Evolutionary conservation across 2,113 vertebrate species (phyloP), one percentile per base, ranked within the genome.

Genomic region (Indicator indicator): DNA sequence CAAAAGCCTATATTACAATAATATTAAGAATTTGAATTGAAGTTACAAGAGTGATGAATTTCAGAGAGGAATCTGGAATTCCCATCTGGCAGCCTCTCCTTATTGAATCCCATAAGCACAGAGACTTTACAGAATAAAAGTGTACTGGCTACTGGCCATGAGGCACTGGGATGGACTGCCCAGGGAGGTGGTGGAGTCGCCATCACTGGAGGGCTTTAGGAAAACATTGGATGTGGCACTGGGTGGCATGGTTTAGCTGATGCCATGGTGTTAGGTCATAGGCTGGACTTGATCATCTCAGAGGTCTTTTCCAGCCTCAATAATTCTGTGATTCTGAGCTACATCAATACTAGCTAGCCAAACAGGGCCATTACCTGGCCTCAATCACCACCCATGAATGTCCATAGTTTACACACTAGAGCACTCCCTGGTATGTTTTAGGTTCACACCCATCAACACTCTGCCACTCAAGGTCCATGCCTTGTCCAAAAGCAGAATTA

Each of bases 391-490:
- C 26, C 32, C 3, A 0, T 54, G 55, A 65, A 7, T 7, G 42
- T 21, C 44, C 33, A 26, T 6, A 68, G 42, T 38, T 75, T 20
- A 26, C 13, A 63, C 0, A 0, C 27, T 32, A 44, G 7, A 4
- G 3, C 23, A 32, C 8, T 19, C 52, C 26, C 28, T 9, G n/a
- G 26, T 6, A 6, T 9, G 18, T 36, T 59, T 89, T 42, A 55
- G 8, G 55, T 67, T 80, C 14, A 19, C 16, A 12, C 6, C 72
- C 32, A 4, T 33, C 28, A 52, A 23, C 44, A 8, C 11, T 77
- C 27, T 69, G 23, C 42, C 74, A 30, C 0, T 0, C 8, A 24
- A 28, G 0, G 0, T n/a, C 83, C 42, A 4, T 15, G 36, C 1
- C 0, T 5, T 33, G 20, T 74, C 30, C 79, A 68, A 60, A 62